phyloP scores from a whole-genome alignment of 2,797 vertebrate genomes.

The Hydrolagus colliei region DNA sequence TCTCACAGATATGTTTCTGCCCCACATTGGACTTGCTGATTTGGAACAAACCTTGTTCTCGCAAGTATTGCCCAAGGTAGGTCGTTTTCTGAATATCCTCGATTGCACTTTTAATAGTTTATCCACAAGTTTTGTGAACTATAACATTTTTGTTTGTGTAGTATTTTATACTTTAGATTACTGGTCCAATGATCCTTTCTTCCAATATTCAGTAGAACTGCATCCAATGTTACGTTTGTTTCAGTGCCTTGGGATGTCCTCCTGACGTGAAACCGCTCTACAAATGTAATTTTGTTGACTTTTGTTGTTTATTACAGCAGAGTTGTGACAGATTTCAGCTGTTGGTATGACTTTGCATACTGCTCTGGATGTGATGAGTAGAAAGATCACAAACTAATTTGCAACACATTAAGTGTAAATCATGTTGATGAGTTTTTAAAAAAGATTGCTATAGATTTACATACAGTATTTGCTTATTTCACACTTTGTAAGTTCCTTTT shows the following conservation, averaged over 20 bases:
- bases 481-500: too few species aligned
- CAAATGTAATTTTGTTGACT: too few species aligned
- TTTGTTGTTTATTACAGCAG: neutral
- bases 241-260: too few species aligned
- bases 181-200: neutral
- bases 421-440: too few species aligned
- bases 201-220: neutral
- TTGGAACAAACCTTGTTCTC: conserved; percentile 77
- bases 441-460: too few species aligned
- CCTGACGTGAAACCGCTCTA: too few species aligned
- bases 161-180: neutral
- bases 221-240: neutral
- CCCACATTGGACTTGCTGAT: conserved; percentile 70
- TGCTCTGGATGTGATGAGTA: neutral
- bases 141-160: neutral
- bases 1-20: conserved; percentile 81
- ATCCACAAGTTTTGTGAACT: too few species aligned
- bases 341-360: neutral
- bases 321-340: neutral
- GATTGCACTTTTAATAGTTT: neutral
- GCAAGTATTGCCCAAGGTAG: conserved; percentile 82
- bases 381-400: too few species aligned
- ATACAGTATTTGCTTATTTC: too few species aligned
- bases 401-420: too few species aligned
- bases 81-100: conserved; percentile 12